Evolutionary conservation across 2,797 vertebrate species (phyloP), one percentile per base, ranked within the genome.

Genomic region (Enoplosus armatus): DNA sequence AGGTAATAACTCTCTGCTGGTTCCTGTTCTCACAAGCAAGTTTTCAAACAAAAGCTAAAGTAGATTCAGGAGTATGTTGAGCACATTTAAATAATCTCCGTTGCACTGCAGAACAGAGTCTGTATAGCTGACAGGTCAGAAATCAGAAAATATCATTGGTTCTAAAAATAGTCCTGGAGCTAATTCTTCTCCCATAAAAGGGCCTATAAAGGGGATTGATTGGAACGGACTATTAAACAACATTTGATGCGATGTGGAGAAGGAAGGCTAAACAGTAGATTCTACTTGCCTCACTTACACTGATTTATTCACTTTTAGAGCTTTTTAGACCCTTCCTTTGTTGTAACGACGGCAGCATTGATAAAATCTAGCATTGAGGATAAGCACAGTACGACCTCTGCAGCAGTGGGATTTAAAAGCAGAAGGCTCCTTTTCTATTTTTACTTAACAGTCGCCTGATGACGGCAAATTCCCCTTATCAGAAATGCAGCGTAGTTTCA

Each of bases 171-270:
- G 77, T 37, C n/a, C 35, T 6, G 51, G 50, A 84, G 85, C 58
- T 65, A 77, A 90, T 89, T 88, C 86, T 82, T 86, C 79, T 85
- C 37, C 89, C 86, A 79, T 89, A 89, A 83, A 90, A 85, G 90
- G 89, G 27, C 15, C 20, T 82, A 81, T 75, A 55, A 70, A 54
- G 2, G 10, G 39, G 79, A 74, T 33, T 70, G 79, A 87, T 87
- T 51, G 71, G n/a, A 51, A 20, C 2, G 3, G 59, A 74, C 26
- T 55, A 85, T 87, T 69, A 80, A 83, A 85, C 62, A 77, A 64
- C 59, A 88, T 75, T 45, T 31, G 33, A 74, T 58, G 51, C 0
- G 0, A 63, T 33, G 41, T 61, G 74, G 31, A 54, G 31, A 26
- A 16, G 22, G 43, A 7, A 47, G 67, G 58, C n/a, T 62, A 83